A percentile compares a stretch with the other conserved stretches of the same genome.
These are phyloP conservation scores for Cyclargus thomasi DNA, from an alignment of 1,140 invertebrate genomes.

Conservation along the genomic window DNA sequence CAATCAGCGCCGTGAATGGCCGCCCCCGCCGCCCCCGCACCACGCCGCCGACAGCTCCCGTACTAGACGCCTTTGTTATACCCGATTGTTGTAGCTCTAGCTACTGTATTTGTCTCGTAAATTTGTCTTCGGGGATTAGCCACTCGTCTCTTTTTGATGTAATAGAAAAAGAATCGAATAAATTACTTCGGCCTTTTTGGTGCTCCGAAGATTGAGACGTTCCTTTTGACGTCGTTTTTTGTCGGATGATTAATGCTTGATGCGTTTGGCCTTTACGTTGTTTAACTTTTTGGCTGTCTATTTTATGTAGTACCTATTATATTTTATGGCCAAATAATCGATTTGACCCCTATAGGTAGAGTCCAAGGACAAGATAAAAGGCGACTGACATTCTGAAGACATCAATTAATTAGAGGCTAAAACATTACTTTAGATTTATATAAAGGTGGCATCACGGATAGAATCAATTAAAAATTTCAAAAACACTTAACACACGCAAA, in stretches of 20 bases:
- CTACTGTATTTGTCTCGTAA: slow-evolving; percentile 28
- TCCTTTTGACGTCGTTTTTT: neutral
- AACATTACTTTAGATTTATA: too few relatives aligned
- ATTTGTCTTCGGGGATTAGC: neutral
- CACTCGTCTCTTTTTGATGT: neutral
- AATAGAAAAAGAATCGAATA: slow-evolving; percentile 1
- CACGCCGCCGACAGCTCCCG: slow-evolving; percentile 46
- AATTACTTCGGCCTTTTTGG: neutral
- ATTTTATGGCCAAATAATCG: neutral
- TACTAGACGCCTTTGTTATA: slow-evolving; percentile 67
- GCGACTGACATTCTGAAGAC: neutral
- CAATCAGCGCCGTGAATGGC: slow-evolving; percentile 71
- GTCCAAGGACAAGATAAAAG: neutral
- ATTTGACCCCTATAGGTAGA: neutral
- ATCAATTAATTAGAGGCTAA: neutral
- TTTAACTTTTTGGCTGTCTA: neutral
- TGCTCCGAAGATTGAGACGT: neutral
- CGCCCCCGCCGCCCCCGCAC: slow-evolving; percentile 59
- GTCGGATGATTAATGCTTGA: neutral
- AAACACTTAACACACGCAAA: neutral
- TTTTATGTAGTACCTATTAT: neutral
- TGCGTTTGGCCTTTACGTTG: neutral
- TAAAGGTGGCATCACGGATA: too few relatives aligned
- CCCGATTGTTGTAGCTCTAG: slow-evolving; percentile 58
- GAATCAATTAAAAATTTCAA: neutral